Evolutionary conservation across 2,797 vertebrate genomes (phyloP), one percentile per base, ranked within the genome.

Genomic region (Eulemur coronatus): DNA sequence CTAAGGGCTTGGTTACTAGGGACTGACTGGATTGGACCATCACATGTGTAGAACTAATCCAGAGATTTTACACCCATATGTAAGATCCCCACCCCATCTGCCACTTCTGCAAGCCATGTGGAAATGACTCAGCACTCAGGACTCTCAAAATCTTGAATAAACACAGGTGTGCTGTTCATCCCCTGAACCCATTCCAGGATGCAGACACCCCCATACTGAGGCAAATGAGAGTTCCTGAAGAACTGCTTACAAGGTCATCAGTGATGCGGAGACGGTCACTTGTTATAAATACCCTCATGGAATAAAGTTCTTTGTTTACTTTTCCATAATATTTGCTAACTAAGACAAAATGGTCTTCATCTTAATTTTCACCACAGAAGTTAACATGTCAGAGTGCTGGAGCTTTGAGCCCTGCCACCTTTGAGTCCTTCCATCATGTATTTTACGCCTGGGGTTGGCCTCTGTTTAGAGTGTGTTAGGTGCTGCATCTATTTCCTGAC

Each of bases 221-320:
- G 43, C 5, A 50, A 86, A 79, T 73, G 35, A 20, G 22, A 5
- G 90, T 10, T 46, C 18, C 65, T 18, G 1, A 69, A 88, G 87
- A 61, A 89, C 26, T 94, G 93, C 70, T 35, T 81, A 87, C 0
- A 1, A 65, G 86, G 89, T n/a, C 46, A 1, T 59, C 41, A 65
- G 30, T 5, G 57, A 95, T 35, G 72, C 3, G 2, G 76, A 89
- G 84, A 91, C 0, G 85, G 69, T 38, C 22, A 48, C 73, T 69
- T 80, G 63, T 65, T 87, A 93, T 94, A 96, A 98, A 98, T 67
- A 98, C 98, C 98, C 89, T 88, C 0, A 97, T 97, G 97, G 98
- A 96, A 76, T 61, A 95, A 28, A 52, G 59, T 26, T 84, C 91
- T 95, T 30, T 69, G 15, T 46, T 98, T 96, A 70, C 63, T 97